Conservation (phyloP, 2,113 vertebrate species). For the Phalacrocorax carbo region DNA sequence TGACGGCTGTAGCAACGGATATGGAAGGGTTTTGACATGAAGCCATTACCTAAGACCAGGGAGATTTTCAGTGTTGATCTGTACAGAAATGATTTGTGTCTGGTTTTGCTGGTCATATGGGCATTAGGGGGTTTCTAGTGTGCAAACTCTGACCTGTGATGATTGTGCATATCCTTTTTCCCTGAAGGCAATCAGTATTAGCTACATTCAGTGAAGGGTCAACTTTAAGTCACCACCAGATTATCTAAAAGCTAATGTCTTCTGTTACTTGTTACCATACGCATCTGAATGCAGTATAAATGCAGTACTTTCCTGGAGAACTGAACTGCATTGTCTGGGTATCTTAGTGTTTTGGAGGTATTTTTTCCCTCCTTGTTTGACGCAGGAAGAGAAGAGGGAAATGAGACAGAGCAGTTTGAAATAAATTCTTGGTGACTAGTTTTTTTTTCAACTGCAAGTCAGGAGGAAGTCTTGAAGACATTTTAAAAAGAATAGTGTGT, state of each 20-base stretch:
- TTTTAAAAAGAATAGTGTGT: background rate
- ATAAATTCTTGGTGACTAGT: background rate
- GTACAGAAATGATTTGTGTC: background rate
- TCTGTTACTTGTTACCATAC: background rate
- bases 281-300: background rate
- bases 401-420: background rate
- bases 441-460: background rate
- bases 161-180: background rate
- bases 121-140: background rate
- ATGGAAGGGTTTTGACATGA: background rate
- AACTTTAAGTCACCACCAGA: slow-evolving; percentile 5
- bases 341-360: background rate
- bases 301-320: background rate
- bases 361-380: background rate
- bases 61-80: background rate
- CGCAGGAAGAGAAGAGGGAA: background rate
- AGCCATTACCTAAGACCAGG: background rate
- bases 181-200: background rate
- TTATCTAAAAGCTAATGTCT: slow-evolving; percentile 3
- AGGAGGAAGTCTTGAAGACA: background rate
- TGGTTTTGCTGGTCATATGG: background rate
- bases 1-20: background rate
- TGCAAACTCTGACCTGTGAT: background rate
- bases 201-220: background rate
- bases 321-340: background rate